These are phyloP conservation scores for Orgyia antiqua DNA, from an alignment of 2,888 invertebrate species.

Conservation along the genomic window DNA sequence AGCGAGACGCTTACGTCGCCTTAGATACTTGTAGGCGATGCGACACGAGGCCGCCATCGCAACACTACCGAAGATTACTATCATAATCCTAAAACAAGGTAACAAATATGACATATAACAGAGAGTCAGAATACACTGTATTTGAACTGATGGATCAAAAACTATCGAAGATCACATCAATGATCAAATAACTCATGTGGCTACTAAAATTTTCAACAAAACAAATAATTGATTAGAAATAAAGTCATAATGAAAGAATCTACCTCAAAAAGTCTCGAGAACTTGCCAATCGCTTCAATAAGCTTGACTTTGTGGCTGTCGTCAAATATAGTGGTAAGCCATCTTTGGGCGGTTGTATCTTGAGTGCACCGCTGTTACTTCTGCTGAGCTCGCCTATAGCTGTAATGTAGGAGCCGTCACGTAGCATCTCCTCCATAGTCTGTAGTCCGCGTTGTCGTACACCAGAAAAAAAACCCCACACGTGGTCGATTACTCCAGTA, in stretches of 20 bases:
- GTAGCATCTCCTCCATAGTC: constrained; percentile 91
- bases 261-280: constrained; percentile 84
- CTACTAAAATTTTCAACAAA: too few relatives aligned
- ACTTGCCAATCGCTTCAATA: constrained; percentile 85
- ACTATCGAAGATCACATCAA: too few relatives aligned
- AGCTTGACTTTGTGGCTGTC: constrained; percentile 85
- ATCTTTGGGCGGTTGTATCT: constrained; percentile 84
- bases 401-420: constrained; percentile 88
- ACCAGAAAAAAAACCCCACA: constrained; percentile 92
- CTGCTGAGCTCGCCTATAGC: constrained; percentile 86
- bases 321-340: constrained; percentile 88
- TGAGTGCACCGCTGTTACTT: constrained; percentile 80
- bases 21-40: constrained; percentile 70
- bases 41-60: constrained; percentile 72
- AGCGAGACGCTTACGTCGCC: constrained; percentile 68
- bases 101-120: constrained; percentile 17
- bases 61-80: constrained; percentile 76
- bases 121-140: background rate
- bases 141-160: too few relatives aligned
- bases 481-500: constrained; percentile 86
- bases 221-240: too few relatives aligned
- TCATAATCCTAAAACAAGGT: constrained; percentile 76
- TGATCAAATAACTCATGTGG: too few relatives aligned
- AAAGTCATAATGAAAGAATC: too few relatives aligned
- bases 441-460: constrained; percentile 90